Conservation (phyloP, 1,140 invertebrate species). For the Arctopsyche grandis region DNA sequence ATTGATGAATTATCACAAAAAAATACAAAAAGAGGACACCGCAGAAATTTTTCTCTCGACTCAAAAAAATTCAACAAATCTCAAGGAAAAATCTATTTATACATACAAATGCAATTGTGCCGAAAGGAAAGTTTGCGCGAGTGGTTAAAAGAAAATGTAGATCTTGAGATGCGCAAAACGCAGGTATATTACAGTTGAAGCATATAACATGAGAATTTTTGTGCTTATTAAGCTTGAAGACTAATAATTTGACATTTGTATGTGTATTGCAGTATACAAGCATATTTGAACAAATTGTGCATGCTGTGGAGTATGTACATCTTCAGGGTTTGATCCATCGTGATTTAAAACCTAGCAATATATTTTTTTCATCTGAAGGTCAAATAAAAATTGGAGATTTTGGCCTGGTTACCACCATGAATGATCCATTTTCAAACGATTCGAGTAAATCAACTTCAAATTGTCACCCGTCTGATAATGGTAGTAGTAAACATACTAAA, state of each 20-base stretch:
- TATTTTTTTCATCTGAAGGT: slow-evolving; percentile 92
- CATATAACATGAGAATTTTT: too few relatives aligned
- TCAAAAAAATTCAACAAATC: slow-evolving; percentile 55
- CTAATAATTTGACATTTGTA: background rate
- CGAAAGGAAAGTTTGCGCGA: slow-evolving; percentile 88
- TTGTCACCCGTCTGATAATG: slow-evolving; percentile 40
- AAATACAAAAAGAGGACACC: slow-evolving; percentile 47
- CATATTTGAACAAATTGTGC: slow-evolving; percentile 93
- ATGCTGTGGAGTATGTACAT: slow-evolving; percentile 96
- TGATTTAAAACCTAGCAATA: slow-evolving; percentile 96
- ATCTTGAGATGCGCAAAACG: slow-evolving; percentile 59
- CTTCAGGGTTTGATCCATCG: slow-evolving; percentile 90
- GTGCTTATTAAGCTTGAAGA: background rate
- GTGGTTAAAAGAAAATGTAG: slow-evolving; percentile 77
- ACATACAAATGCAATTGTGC: slow-evolving; percentile 98
- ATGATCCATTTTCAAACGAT: slow-evolving; percentile 62
- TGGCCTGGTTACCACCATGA: slow-evolving; percentile 90
- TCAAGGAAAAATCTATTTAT: slow-evolving; percentile 77
- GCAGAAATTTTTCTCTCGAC: slow-evolving; percentile 64
- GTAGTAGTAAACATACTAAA: slow-evolving; percentile 64
- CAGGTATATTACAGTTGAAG: slow-evolving; percentile 58
- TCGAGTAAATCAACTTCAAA: slow-evolving; percentile 54
- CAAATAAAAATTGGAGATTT: slow-evolving; percentile 97
- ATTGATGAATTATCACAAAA: background rate
- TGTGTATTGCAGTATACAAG: slow-evolving; percentile 67